phyloP scores from a whole-genome alignment of 2,797 vertebrate genomes.

The Ciconia nigra region DNA sequence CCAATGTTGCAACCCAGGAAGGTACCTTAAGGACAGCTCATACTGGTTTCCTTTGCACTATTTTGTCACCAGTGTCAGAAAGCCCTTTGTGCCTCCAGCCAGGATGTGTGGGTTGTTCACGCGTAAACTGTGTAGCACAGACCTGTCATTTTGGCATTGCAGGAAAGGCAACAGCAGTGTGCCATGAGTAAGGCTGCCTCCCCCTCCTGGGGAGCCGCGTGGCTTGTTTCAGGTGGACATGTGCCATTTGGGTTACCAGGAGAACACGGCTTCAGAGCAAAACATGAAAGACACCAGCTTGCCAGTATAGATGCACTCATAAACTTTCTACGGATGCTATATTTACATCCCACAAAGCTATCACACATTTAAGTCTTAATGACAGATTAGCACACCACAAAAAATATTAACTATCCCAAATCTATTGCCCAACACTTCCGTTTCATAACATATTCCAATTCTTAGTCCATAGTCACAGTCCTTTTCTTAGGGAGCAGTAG shows the following conservation, averaged over 20 bases:
- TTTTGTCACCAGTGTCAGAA: background rate
- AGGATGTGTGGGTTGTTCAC: rapidly evolving
- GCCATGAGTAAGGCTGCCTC: background rate
- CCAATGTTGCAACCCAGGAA: background rate
- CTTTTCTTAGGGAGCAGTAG: background rate
- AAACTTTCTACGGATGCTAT: background rate
- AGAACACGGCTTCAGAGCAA: background rate
- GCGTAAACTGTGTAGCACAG: background rate
- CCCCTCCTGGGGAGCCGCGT: background rate
- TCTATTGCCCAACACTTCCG: background rate
- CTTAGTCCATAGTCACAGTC: background rate
- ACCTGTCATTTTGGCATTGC: background rate
- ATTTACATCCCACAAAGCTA: background rate
- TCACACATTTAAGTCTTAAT: background rate
- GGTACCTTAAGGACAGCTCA: background rate
- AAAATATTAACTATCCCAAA: background rate
- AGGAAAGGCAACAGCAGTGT: background rate
- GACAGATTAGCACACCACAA: background rate
- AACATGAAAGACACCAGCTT: background rate
- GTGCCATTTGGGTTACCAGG: background rate
- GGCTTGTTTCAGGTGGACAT: background rate
- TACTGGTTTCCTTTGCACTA: background rate
- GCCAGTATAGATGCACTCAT: background rate
- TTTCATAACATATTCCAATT: background rate
- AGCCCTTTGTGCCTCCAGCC: background rate